Conservation (phyloP, 2,888 invertebrate species). For the Pyrrhosoma nymphula region DNA sequence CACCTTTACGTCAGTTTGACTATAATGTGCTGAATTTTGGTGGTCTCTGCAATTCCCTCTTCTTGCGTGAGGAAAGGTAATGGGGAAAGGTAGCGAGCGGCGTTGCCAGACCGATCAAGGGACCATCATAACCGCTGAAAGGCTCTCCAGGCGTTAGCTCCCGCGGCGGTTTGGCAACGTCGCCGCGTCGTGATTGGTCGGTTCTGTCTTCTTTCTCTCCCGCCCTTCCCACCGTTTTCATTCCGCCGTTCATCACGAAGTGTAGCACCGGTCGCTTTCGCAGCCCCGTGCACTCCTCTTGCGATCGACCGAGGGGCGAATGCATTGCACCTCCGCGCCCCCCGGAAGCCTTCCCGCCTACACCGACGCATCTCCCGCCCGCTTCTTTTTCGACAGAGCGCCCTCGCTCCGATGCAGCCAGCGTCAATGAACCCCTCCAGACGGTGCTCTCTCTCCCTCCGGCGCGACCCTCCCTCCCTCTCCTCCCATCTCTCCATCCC, state of each 20-base stretch:
- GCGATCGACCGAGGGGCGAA: neutral
- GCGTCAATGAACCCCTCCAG: constrained; percentile 31
- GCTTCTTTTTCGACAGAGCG: neutral
- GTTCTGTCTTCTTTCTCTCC: neutral
- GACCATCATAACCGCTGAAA: neutral
- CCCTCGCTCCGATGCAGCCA: neutral
- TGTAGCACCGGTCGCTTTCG: neutral
- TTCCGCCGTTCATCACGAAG: constrained; percentile 25
- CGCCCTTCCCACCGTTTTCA: neutral
- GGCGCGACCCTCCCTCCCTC: neutral
- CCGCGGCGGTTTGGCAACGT: neutral
- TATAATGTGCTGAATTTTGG: neutral
- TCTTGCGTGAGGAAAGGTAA: neutral
- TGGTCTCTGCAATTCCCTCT: neutral
- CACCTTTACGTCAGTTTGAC: neutral
- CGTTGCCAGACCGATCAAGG: neutral
- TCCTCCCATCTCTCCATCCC: neutral
- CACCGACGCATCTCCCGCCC: neutral
- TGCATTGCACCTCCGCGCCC: neutral
- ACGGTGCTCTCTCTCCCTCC: neutral
- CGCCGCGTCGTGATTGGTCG: neutral
- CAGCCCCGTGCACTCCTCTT: neutral
- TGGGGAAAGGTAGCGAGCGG: neutral
- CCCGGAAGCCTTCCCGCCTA: neutral
- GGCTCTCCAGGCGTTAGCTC: neutral